Conservation (phyloP, 2,113 vertebrate species). For the Lonchura striata region DNA sequence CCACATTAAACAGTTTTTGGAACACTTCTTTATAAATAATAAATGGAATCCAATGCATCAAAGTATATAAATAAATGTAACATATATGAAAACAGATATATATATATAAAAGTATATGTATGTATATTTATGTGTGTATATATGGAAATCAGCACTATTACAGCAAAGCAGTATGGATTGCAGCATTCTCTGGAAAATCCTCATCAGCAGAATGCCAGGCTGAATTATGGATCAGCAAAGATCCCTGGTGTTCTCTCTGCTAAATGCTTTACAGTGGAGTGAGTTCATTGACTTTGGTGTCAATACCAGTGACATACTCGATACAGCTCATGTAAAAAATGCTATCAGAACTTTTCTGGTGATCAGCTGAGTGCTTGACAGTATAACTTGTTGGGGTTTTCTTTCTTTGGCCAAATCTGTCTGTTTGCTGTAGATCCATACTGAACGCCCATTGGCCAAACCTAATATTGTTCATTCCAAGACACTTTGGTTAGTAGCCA, state of each 20-base stretch:
- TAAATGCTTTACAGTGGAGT: neutral
- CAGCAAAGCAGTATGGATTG: neutral
- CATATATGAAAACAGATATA: neutral
- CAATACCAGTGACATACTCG: neutral
- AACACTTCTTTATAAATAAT: neutral
- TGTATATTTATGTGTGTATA: neutral
- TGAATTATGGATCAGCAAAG: slow-evolving; percentile 20
- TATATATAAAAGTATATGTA: neutral
- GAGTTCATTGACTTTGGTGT: neutral
- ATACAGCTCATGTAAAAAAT: neutral
- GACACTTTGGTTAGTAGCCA: slow-evolving; percentile 20
- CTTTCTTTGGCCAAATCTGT: neutral
- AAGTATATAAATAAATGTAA: neutral
- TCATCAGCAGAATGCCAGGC: slow-evolving; percentile 11
- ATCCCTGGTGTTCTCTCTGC: neutral
- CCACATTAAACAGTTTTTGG: neutral
- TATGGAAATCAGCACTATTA: neutral
- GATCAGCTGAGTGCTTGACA: neutral
- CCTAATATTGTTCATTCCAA: slow-evolving; percentile 10
- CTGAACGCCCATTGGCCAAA: neutral
- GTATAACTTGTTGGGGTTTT: neutral
- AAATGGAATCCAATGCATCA: neutral
- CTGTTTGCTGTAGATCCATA: neutral
- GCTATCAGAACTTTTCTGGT: neutral
- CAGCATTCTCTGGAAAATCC: neutral